Base-by-base conservation (phyloP, 2,888 invertebrate species). In the Gari tellinella region DNA sequence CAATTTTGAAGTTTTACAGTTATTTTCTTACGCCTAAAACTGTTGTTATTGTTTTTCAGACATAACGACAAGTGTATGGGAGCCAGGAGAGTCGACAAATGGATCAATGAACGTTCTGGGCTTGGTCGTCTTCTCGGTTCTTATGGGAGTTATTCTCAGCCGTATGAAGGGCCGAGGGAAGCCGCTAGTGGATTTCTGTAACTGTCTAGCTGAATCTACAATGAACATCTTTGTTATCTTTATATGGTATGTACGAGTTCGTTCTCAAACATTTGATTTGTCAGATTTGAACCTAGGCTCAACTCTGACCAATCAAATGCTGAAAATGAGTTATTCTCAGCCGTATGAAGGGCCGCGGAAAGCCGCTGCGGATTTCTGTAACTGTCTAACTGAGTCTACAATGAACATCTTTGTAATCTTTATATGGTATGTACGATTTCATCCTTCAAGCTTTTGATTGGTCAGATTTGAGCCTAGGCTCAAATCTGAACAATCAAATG, bases 171-270 rank as follows among this genome's bases (percentile, higher is more conserved):
- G 95, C 25, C 93, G 95, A 88, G 97, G 97, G 46, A 95, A 95
- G 83, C 95, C 97, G 2, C 92, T 99, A 77, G 94, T 97, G 77
- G 94, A 95, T 73, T 97, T 99, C 92, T 98, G 98, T 93, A 95
- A 95, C 70, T 93, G 96, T 0, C 92, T 99, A 15, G 96, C 97
- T 21, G 97, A 98, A 88, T 97, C 97, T 25, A 97, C 97, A 95
- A 98, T 99, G 98, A 95, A 96, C 66, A 97, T 99, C 79, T 98
- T 99, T 69, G 95, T 96, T 69, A 96, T 97, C 95, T 97, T 99
- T 81, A 98, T 99, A 91, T 98, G 98, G 97, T 97, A 92, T 94
- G 86, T 73, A 19, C n/a, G n/a, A 21, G 14, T 37, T 38, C 43
- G 8, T 37, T 26, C 14, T 23, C n/a, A n/a, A n/a, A n/a, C n/a